Percentiles rank a stretch among this genome's conserved stretches.
Conservation (phyloP, 2,113 vertebrate genomes). For the Prinia subflava region DNA sequence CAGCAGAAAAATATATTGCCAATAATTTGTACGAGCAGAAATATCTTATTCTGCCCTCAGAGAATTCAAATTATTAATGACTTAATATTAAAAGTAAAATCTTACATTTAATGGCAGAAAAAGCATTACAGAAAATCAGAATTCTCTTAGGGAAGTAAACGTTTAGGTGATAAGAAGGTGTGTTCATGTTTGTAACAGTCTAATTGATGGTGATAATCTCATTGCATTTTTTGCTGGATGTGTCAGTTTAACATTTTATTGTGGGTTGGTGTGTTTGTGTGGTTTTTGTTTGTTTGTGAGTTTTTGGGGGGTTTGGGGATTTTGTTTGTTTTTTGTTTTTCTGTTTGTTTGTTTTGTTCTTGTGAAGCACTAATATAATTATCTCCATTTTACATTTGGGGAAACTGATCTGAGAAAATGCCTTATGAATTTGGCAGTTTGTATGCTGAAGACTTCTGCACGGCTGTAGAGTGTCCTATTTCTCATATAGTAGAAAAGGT, state of each 20-base stretch:
- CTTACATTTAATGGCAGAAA: neutral
- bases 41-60: conserved; percentile 8
- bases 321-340: neutral
- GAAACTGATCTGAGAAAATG: neutral
- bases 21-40: conserved; percentile 19
- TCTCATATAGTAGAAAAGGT: neutral
- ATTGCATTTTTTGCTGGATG: neutral
- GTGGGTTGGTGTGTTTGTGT: neutral
- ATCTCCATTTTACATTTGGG: neutral
- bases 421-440: neutral
- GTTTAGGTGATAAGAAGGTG: neutral
- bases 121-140: neutral
- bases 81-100: conserved; percentile 22
- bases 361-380: neutral
- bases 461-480: neutral
- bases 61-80: conserved; percentile 39
- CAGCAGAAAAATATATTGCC: conserved; percentile 16
- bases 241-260: neutral
- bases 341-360: neutral
- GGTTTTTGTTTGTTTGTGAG: neutral
- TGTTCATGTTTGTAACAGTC: neutral
- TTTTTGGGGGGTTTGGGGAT: neutral
- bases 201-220: neutral
- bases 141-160: neutral
- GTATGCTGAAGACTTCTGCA: neutral